phyloP scores from a whole-genome alignment of 2,888 invertebrate genomes.

The Charanyca ferruginea region DNA sequence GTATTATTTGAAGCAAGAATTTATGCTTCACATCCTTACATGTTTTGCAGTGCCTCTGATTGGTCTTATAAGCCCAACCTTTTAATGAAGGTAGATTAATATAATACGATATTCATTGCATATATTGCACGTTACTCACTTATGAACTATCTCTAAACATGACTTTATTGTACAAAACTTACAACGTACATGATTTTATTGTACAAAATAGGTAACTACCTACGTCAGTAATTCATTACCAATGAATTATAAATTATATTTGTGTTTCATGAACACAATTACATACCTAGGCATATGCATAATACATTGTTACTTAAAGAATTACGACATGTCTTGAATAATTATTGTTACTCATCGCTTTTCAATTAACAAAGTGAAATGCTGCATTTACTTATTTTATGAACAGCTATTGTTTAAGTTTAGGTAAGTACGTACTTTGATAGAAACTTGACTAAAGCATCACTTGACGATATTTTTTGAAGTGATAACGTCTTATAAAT shows the following conservation, averaged over 20 bases:
- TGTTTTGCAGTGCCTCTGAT: too few species aligned
- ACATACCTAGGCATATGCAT: slow-evolving; percentile 11
- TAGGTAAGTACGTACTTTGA: not conserved
- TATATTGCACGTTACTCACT: slow-evolving; percentile 3
- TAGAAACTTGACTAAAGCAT: not conserved
- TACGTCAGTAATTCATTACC: slow-evolving; percentile 28
- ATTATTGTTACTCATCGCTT: slow-evolving; percentile 51
- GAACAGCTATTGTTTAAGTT: slow-evolving; percentile 14
- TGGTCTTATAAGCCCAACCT: too few species aligned
- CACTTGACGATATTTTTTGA: too few species aligned
- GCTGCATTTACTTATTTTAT: slow-evolving; percentile 21
- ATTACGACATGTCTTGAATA: slow-evolving; percentile 53
- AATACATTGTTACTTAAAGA: slow-evolving; percentile 42
- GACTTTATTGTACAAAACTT: not conserved
- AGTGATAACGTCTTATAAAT: too few species aligned
- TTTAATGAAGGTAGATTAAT: too few species aligned
- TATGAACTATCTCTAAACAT: slow-evolving; percentile 15
- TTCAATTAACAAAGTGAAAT: slow-evolving; percentile 32
- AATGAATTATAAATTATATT: slow-evolving; percentile 33
- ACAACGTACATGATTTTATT: slow-evolving; percentile 1
- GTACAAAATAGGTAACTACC: slow-evolving; percentile 31
- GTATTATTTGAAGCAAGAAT: too few species aligned
- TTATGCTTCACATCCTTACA: too few species aligned
- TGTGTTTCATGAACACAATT: slow-evolving; percentile 31
- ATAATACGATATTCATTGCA: too few species aligned